Conservation (phyloP, 2,113 vertebrate species). For the Chloropsis hardwickii region DNA sequence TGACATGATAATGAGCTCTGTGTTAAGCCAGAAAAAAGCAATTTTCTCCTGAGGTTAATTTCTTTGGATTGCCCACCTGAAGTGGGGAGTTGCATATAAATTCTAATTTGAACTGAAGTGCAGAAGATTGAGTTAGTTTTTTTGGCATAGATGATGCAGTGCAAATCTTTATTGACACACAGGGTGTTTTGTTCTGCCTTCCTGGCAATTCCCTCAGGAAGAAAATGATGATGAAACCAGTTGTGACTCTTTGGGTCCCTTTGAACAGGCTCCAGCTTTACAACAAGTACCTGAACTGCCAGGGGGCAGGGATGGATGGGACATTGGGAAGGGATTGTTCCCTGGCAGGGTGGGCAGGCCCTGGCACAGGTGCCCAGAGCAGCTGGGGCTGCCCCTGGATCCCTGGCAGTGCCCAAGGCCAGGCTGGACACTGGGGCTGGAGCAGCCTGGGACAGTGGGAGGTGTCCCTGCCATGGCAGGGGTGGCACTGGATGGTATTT, state of each 20-base stretch:
- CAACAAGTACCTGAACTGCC: background rate
- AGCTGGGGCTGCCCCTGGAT: background rate
- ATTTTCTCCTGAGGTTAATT: constrained; percentile 67
- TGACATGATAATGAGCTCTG: constrained; percentile 54
- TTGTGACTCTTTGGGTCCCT: background rate
- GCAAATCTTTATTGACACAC: constrained; percentile 19
- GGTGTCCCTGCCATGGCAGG: background rate
- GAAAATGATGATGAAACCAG: background rate
- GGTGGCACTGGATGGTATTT: rapidly evolving
- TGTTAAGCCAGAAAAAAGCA: constrained; percentile 60
- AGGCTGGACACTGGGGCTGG: background rate
- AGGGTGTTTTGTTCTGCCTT: background rate
- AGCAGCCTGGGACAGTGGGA: background rate
- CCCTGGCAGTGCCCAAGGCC: background rate
- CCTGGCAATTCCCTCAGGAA: background rate
- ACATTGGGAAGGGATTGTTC: background rate
- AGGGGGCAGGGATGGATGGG: background rate
- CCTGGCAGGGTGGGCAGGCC: background rate
- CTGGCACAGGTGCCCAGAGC: background rate
- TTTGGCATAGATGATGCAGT: constrained; percentile 3
- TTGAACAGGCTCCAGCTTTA: background rate
- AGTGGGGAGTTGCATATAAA: constrained; percentile 48
- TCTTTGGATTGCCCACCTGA: constrained; percentile 44
- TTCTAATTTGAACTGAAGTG: constrained; percentile 47
- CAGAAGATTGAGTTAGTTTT: constrained; percentile 6